Conservation (phyloP, 2,113 vertebrate genomes). For the Tyto alba region DNA sequence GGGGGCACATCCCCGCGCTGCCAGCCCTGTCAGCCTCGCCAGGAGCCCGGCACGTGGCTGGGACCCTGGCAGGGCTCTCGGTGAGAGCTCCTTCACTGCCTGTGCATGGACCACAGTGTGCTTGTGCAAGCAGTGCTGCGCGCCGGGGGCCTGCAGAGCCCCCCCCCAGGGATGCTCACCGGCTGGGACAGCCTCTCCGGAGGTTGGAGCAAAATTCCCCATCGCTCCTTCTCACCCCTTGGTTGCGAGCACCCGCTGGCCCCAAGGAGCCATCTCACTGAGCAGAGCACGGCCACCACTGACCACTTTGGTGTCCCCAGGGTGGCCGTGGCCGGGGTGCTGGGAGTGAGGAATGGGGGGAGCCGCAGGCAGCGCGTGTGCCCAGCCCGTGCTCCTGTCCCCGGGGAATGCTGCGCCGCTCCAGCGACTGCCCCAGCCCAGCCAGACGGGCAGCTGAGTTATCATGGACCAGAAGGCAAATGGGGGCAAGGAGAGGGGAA, state of each 20-base stretch:
- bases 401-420: background rate
- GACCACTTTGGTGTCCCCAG: background rate
- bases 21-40: rapidly evolving
- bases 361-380: background rate
- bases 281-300: background rate
- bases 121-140: too few species aligned
- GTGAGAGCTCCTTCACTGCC: background rate
- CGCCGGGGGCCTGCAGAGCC: background rate
- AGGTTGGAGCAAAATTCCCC: background rate
- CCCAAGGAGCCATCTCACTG: background rate
- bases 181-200: rapidly evolving
- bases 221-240: background rate
- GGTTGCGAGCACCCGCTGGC: background rate
- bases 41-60: background rate
- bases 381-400: background rate
- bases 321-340: background rate
- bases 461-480: background rate
- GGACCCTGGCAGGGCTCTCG: background rate
- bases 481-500: background rate
- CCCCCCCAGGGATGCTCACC: too few species aligned
- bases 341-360: background rate
- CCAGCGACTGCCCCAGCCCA: rapidly evolving
- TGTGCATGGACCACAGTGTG: background rate
- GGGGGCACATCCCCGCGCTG: rapidly evolving
- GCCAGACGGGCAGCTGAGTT: too few species aligned